Percentiles rank a stretch among this genome's conserved stretches.
Evolutionary conservation across 2,888 invertebrate genomes (phyloP).

Genomic region (Lycaena phlaeas): DNA sequence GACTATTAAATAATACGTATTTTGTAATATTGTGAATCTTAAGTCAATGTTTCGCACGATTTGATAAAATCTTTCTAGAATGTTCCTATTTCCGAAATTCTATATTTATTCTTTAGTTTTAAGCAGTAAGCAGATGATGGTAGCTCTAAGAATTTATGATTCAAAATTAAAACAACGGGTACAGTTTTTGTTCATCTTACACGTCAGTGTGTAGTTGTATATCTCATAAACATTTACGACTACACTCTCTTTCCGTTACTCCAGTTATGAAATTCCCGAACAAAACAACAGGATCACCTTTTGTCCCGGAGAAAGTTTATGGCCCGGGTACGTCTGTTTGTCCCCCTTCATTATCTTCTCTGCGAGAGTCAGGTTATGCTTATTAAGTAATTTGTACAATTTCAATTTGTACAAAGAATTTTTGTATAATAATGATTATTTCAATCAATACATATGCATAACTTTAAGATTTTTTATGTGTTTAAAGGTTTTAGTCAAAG

Average conservation of each 20-base stretch:
- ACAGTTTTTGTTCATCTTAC: background rate
- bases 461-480: too few species aligned
- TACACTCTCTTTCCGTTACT: constrained; percentile 29
- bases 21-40: too few species aligned
- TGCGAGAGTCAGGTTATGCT: background rate
- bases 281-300: constrained; percentile 21
- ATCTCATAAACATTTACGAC: background rate
- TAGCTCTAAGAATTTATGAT: too few species aligned
- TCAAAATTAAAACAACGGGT: too few species aligned
- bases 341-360: background rate
- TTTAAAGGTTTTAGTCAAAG: too few species aligned
- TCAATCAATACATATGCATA: background rate
- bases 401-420: too few species aligned
- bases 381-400: background rate
- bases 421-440: background rate
- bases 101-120: too few species aligned
- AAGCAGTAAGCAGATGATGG: too few species aligned
- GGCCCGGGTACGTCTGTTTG: background rate
- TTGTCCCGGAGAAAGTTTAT: background rate
- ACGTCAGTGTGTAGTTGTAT: background rate
- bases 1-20: too few species aligned
- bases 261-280: constrained; percentile 49
- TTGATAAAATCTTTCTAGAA: too few species aligned
- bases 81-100: too few species aligned
- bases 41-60: too few species aligned